Evolutionary conservation across 2,797 vertebrate species (phyloP).

Genomic region (Phataginus tetradactyla): DNA sequence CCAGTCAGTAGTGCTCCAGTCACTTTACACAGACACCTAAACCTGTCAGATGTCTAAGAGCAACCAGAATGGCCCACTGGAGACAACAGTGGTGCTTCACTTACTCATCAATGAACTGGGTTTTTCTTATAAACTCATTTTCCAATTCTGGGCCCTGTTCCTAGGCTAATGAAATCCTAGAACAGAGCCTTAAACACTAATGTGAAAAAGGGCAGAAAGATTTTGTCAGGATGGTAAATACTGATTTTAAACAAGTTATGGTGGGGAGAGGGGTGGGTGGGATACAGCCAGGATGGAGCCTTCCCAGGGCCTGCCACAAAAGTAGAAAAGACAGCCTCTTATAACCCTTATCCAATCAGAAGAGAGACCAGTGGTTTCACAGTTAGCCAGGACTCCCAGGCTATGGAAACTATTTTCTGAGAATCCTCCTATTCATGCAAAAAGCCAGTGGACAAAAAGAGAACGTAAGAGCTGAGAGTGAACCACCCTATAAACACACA

Average conservation of each 20-base stretch:
- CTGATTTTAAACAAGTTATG: not conserved
- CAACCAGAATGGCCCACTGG: constrained; percentile 58
- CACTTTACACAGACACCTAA: constrained; percentile 80
- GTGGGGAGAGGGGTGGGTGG: rapidly evolving
- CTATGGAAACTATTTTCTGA: constrained; percentile 39
- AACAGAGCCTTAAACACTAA: constrained; percentile 48
- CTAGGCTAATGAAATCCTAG: constrained; percentile 53
- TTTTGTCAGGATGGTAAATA: not conserved
- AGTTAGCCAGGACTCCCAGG: constrained; percentile 35
- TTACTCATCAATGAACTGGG: not conserved
- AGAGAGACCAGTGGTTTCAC: constrained; percentile 35
- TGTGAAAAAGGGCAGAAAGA: constrained; percentile 50
- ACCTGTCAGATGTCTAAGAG: constrained; percentile 55
- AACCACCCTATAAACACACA: not conserved
- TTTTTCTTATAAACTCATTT: constrained; percentile 56
- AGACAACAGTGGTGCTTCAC: not conserved
- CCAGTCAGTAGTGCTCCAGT: constrained; percentile 81
- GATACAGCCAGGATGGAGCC: constrained; percentile 23
- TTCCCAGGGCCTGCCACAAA: constrained; percentile 32
- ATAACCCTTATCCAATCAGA: constrained; percentile 17
- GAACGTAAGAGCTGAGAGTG: not conserved
- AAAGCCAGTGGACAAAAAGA: constrained; percentile 63
- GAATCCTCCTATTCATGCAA: constrained; percentile 41
- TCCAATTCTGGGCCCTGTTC: not conserved
- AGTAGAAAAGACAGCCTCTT: not conserved